Conservation (phyloP, 2,113 vertebrate species). For the Gavialis gangeticus region DNA sequence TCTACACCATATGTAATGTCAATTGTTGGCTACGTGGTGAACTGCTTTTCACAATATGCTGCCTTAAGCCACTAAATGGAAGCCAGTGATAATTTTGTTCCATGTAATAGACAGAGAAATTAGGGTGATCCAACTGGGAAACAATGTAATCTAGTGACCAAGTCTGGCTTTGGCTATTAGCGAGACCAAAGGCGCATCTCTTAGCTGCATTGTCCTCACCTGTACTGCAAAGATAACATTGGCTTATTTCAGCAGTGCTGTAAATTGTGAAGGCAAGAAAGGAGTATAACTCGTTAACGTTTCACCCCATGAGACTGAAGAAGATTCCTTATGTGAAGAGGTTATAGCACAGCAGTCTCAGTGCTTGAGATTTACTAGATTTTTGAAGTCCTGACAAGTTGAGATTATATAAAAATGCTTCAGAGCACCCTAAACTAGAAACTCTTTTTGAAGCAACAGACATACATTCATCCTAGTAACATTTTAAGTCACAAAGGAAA, state of each 20-base stretch:
- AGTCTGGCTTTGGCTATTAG: neutral
- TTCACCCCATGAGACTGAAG: too few species aligned
- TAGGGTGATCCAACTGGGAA: neutral
- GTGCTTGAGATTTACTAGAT: neutral
- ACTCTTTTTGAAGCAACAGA: accelerated
- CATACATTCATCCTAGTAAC: neutral
- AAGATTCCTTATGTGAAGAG: too few species aligned
- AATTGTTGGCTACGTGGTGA: neutral
- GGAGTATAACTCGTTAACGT: too few species aligned
- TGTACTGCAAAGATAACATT: too few species aligned
- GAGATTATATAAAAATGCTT: neutral
- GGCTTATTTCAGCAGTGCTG: too few species aligned
- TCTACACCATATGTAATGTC: too few species aligned
- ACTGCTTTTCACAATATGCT: neutral
- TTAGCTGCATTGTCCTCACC: neutral
- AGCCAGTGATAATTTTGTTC: neutral
- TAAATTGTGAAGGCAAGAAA: too few species aligned
- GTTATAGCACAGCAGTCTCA: too few species aligned
- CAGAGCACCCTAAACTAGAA: neutral
- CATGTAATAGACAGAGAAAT: neutral
- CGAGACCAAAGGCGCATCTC: neutral
- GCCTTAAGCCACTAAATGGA: neutral
- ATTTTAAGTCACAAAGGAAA: too few species aligned
- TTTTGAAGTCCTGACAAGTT: accelerated
- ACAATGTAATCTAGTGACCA: neutral